phyloP scores from a whole-genome alignment of 2,888 invertebrate genomes.

The Orthosia gracilis region DNA sequence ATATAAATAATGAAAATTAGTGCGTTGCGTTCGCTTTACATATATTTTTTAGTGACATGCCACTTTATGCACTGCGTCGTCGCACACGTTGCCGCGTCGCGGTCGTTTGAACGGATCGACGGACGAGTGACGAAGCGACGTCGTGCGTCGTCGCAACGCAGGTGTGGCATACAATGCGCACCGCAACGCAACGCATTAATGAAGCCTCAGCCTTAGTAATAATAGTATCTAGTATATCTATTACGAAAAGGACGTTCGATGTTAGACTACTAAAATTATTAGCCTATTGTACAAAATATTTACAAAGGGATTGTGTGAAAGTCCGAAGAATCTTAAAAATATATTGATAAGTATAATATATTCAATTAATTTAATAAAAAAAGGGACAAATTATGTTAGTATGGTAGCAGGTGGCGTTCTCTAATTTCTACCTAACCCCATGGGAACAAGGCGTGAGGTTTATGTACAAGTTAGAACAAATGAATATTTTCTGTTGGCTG shows the following conservation, averaged over 20 bases:
- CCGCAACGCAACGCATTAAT: too few species aligned
- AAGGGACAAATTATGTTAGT: neutral
- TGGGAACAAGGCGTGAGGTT: neutral
- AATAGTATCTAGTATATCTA: neutral
- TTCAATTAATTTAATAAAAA: neutral
- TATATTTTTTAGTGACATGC: too few species aligned
- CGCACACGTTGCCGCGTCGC: too few species aligned
- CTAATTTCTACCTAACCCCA: neutral
- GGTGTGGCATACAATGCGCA: too few species aligned
- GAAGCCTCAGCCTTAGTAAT: neutral
- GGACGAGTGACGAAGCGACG: too few species aligned
- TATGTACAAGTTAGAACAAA: neutral
- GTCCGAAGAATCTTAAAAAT: neutral
- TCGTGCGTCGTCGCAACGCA: too few species aligned
- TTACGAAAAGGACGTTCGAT: neutral
- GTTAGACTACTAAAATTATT: neutral
- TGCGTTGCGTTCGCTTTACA: too few species aligned
- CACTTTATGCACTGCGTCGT: too few species aligned
- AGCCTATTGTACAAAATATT: slow-evolving; percentile 12
- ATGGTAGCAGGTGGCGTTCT: neutral
- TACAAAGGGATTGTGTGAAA: neutral
- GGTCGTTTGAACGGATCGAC: too few species aligned
- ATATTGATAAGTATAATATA: slow-evolving; percentile 2
- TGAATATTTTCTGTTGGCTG: neutral
- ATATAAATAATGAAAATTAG: too few species aligned